Percentiles rank a stretch among this genome's conserved stretches.
Conservation (phyloP, 37 sponge, comb jelly and placozoan species). For the Beroe forskalii region DNA sequence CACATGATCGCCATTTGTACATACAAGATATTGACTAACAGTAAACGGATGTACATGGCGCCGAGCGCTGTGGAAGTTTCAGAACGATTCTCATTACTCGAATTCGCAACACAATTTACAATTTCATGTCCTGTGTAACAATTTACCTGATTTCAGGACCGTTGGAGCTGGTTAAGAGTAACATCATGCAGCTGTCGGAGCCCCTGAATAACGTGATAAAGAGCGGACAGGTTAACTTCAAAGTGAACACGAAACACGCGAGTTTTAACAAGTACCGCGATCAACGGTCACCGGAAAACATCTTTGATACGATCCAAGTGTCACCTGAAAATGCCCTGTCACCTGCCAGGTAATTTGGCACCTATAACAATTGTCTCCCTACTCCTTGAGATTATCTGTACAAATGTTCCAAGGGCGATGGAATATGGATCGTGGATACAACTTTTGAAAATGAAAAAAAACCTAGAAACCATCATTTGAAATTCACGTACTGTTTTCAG, state of each 20-base stretch:
- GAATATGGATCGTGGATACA: no score
- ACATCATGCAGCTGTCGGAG: constrained; percentile 56
- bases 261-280: constrained; percentile 39
- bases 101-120: no score
- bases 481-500: neutral
- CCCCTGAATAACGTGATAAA: constrained; percentile 13
- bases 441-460: neutral
- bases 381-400: no score
- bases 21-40: no score
- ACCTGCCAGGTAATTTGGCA: constrained; percentile 31
- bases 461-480: neutral
- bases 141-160: constrained; percentile 43
- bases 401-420: no score
- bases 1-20: no score
- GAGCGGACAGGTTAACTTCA: constrained; percentile 47
- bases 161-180: constrained; percentile 35
- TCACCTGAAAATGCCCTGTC: constrained; percentile 47
- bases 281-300: neutral
- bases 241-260: neutral
- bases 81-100: no score
- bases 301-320: neutral
- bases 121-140: no score
- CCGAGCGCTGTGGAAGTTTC: no score
- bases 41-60: no score
- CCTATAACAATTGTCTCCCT: no score